These are phyloP conservation scores for Hyaena hyaena DNA, from an alignment of 2,113 vertebrate genomes.

Conservation along the genomic window DNA sequence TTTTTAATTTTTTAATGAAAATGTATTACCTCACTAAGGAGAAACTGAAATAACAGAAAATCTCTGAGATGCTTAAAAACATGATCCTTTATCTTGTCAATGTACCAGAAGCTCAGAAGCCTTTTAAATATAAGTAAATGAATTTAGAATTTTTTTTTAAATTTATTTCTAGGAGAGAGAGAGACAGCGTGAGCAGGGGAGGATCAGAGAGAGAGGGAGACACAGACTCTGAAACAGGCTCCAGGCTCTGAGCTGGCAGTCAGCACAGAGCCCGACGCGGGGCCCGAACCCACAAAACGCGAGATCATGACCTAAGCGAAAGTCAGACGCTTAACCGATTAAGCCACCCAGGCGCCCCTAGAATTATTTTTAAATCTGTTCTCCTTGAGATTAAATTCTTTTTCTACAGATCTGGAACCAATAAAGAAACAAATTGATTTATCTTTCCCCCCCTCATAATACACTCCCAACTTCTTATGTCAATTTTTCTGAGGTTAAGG, in stretches of 20 bases:
- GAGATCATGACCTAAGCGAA: no score
- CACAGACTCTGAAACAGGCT: no score
- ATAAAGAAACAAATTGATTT: constrained; percentile 1
- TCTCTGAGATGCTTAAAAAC: constrained; percentile 34
- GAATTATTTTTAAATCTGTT: constrained; percentile 6
- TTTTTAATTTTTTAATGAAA: constrained; percentile 49
- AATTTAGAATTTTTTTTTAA: constrained; percentile 9
- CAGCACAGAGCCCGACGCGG: no score
- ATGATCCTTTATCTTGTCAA: neutral
- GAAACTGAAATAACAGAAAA: constrained; percentile 25
- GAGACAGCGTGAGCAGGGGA: no score
- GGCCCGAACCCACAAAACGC: no score
- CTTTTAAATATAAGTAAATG: constrained; percentile 8
- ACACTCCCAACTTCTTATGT: neutral
- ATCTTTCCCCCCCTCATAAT: neutral
- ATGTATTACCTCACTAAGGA: neutral
- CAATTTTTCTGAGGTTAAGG: neutral
- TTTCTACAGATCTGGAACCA: neutral
- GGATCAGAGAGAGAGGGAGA: no score
- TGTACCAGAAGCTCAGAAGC: neutral
- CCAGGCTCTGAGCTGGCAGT: no score
- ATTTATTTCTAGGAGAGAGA: no score
- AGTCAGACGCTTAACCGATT: no score
- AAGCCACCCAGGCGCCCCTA: no score
- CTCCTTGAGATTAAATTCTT: constrained; percentile 14